A percentile compares a stretch with the other conserved stretches of the same genome.
phyloP scores from a whole-genome alignment of 2,113 vertebrate genomes.

The Caranx ignobilis region DNA sequence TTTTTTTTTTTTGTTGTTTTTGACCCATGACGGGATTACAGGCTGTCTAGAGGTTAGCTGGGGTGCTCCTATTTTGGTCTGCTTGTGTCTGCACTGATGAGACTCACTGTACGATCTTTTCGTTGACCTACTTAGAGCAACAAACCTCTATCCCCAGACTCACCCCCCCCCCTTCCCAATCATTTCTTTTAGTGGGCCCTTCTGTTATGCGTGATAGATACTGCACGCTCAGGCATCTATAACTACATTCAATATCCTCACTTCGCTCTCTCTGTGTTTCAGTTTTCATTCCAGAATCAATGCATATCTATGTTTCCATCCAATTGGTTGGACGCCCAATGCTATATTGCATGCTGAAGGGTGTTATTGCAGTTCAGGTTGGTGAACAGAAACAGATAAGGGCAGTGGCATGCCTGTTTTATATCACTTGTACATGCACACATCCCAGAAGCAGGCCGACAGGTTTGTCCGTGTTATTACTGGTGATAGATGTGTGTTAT shows the following conservation, averaged over 20 bases:
- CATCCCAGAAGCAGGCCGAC: conserved; percentile 49
- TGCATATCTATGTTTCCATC: conserved; percentile 76
- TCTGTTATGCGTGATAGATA: conserved; percentile 52
- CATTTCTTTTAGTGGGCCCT: conserved; percentile 31
- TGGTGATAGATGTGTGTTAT: conserved; percentile 80
- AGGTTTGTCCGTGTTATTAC: conserved; percentile 64
- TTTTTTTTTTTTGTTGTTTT: background rate
- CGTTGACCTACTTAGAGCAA: conserved; percentile 59
- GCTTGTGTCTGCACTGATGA: conserved; percentile 22
- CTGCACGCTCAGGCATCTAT: conserved; percentile 49
- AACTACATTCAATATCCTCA: conserved; percentile 69
- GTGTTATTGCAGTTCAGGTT: conserved; percentile 43
- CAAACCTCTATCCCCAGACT: conserved; percentile 28
- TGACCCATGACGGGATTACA: conserved; percentile 49
- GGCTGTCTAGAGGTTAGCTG: conserved; percentile 43
- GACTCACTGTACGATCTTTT: conserved; percentile 46
- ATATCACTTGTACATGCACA: conserved; percentile 33
- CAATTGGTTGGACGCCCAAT: conserved; percentile 36
- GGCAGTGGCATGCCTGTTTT: conserved; percentile 44
- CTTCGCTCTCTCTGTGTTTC: conserved; percentile 15
- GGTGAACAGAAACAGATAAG: conserved; percentile 43
- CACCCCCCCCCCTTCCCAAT: conserved; percentile 17
- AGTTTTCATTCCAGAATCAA: conserved; percentile 76
- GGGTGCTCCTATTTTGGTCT: conserved; percentile 44
- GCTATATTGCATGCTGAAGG: conserved; percentile 60